Conservation (phyloP, 2,113 vertebrate genomes). For the Ictidomys tridecemlineatus region DNA sequence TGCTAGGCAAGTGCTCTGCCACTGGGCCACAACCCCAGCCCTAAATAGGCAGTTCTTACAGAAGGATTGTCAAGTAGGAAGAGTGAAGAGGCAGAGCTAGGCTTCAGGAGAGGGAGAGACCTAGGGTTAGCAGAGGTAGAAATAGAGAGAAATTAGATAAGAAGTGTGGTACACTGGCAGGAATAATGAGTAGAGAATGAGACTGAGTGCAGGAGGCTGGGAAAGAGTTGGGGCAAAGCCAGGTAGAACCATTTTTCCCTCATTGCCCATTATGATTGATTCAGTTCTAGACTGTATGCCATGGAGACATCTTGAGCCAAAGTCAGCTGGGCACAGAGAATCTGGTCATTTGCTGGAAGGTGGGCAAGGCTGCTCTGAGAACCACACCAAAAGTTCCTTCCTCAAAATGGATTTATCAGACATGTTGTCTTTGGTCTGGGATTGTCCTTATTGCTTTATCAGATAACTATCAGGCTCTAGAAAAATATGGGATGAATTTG, state of each 20-base stretch:
- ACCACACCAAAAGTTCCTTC: not conserved
- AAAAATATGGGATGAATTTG: constrained; percentile 2
- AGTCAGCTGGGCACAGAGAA: not conserved
- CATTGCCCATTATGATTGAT: not conserved
- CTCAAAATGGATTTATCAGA: not conserved
- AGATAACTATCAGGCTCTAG: constrained; percentile 19
- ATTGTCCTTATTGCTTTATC: constrained; percentile 32
- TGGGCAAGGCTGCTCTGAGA: not conserved
- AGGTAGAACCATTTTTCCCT: not conserved
- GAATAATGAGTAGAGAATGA: not conserved
- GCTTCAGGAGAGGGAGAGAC: not conserved
- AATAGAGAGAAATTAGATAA: not conserved
- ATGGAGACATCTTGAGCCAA: not conserved
- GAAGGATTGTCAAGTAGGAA: not conserved
- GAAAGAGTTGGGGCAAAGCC: not conserved
- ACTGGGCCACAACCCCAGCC: too few species aligned
- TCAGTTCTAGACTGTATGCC: not conserved
- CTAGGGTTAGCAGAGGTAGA: not conserved
- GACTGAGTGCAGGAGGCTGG: not conserved
- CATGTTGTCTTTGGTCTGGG: not conserved
- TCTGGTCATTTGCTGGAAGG: not conserved
- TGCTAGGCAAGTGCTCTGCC: too few species aligned
- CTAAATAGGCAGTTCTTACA: not conserved
- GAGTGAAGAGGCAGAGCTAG: not conserved
- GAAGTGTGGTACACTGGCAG: not conserved